A percentile compares a stretch with the other conserved stretches of the same genome.
phyloP scores from a whole-genome alignment of 1,140 invertebrate species.

The Drosophila simulans region DNA sequence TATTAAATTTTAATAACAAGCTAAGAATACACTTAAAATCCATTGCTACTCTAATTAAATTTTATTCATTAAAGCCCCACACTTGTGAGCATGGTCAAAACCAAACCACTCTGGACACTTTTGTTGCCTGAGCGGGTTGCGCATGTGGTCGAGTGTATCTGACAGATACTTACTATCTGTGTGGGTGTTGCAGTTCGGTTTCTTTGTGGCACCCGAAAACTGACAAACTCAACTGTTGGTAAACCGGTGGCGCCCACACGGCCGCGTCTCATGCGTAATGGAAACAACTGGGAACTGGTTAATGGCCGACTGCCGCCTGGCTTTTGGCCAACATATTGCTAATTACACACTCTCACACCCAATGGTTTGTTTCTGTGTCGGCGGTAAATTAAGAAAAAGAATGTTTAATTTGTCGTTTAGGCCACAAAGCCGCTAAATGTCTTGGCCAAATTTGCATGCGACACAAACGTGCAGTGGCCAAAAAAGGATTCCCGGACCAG shows the following conservation, averaged over 20 bases:
- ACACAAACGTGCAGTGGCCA: constrained; percentile 21
- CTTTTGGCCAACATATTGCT: constrained; percentile 54
- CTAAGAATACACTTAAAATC: too few species aligned
- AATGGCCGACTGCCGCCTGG: constrained; percentile 40
- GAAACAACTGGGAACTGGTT: constrained; percentile 52
- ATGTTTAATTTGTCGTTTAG: constrained; percentile 51
- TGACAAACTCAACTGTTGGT: constrained; percentile 10
- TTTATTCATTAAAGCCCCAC: too few species aligned
- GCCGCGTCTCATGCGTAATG: constrained; percentile 56
- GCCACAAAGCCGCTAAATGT: constrained; percentile 46
- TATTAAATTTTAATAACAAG: too few species aligned
- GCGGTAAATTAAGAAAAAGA: constrained; percentile 54
- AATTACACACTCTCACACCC: constrained; percentile 59
- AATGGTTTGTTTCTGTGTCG: constrained; percentile 49
- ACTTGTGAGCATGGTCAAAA: background rate
- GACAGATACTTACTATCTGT: constrained; percentile 16
- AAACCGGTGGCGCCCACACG: constrained; percentile 34
- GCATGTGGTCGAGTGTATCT: constrained; percentile 15
- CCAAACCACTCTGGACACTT: constrained; percentile 5
- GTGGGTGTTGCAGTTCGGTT: constrained; percentile 60
- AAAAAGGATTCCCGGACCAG: constrained; percentile 24
- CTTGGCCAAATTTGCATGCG: constrained; percentile 44
- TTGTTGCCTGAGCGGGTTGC: constrained; percentile 8
- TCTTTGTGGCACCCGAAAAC: constrained; percentile 35
- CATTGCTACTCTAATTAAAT: too few species aligned